These are phyloP conservation scores for Stratiomys singularior DNA, from an alignment of 2,888 invertebrate genomes.

Conservation along the genomic window DNA sequence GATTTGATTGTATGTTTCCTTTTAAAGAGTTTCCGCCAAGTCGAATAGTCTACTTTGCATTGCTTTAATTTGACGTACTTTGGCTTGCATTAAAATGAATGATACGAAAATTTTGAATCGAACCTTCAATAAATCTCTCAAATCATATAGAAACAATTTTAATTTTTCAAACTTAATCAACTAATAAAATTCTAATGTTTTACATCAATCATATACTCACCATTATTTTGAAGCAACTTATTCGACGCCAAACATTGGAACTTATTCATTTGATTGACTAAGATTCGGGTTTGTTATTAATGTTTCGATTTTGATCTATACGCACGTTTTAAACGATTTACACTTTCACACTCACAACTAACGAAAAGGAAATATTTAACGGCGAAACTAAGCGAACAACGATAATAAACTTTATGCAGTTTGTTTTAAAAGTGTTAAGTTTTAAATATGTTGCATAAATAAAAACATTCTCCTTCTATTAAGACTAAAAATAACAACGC, in stretches of 20 bases:
- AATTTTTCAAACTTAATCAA: background rate
- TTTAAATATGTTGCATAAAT: conserved; percentile 9
- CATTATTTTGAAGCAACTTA: conserved; percentile 40
- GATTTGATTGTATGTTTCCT: conserved; percentile 30
- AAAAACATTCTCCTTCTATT: conserved; percentile 9
- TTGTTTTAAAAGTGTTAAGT: background rate
- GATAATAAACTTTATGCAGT: conserved; percentile 19
- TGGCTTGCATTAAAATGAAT: background rate
- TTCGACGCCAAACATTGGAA: conserved; percentile 18
- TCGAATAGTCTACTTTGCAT: background rate
- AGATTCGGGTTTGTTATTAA: background rate
- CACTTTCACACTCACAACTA: background rate
- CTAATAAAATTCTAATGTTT: too few relatives aligned
- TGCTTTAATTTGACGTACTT: background rate
- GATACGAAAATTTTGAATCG: too few relatives aligned
- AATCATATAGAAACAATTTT: background rate
- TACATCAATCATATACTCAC: conserved; percentile 10
- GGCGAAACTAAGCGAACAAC: conserved; percentile 8
- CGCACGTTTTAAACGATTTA: background rate
- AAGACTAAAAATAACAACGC: conserved; percentile 14
- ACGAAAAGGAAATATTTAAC: background rate
- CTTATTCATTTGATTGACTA: conserved; percentile 10
- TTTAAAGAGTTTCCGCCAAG: background rate
- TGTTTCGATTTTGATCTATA: background rate
- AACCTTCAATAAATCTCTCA: too few relatives aligned